A percentile compares a stretch with the other conserved stretches of the same genome.
These are phyloP conservation scores for Phortica magna DNA, from an alignment of 2,888 invertebrate species.

Conservation along the genomic window DNA sequence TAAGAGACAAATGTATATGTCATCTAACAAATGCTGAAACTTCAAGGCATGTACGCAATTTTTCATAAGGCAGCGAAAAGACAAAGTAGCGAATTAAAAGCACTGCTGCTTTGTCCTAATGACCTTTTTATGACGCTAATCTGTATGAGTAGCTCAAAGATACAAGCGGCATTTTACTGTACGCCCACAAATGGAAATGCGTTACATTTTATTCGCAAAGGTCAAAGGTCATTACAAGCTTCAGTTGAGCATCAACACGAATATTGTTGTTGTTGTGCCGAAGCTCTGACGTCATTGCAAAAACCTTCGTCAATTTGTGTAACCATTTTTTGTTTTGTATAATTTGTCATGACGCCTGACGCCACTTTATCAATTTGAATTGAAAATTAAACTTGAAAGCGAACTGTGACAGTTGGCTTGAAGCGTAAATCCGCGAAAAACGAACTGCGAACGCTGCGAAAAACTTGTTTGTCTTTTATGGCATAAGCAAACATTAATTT, in stretches of 20 bases:
- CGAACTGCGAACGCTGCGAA: too few species aligned
- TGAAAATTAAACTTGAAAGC: background rate
- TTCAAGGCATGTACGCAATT: background rate
- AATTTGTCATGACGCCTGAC: background rate
- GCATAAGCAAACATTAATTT: too few species aligned
- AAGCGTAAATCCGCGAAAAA: too few species aligned
- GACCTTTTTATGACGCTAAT: slow-evolving; percentile 11
- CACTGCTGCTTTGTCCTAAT: slow-evolving; percentile 5
- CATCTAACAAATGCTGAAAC: background rate
- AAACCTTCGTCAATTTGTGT: background rate
- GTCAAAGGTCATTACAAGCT: background rate
- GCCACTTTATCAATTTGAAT: background rate
- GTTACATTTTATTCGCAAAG: background rate
- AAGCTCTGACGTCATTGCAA: slow-evolving; percentile 11
- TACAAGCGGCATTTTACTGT: background rate
- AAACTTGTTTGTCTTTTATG: too few species aligned
- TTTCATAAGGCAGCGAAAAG: background rate
- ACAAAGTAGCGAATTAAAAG: background rate
- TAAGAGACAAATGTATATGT: background rate
- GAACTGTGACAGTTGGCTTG: background rate
- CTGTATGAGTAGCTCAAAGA: background rate
- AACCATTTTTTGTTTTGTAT: background rate
- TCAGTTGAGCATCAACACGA: background rate
- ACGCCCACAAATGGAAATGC: background rate
- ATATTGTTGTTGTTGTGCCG: background rate